Percentiles rank a stretch among this genome's conserved stretches.
Evolutionary conservation across 2,888 invertebrate genomes (phyloP).

Genomic region (Drosophila flavopinicola): DNA sequence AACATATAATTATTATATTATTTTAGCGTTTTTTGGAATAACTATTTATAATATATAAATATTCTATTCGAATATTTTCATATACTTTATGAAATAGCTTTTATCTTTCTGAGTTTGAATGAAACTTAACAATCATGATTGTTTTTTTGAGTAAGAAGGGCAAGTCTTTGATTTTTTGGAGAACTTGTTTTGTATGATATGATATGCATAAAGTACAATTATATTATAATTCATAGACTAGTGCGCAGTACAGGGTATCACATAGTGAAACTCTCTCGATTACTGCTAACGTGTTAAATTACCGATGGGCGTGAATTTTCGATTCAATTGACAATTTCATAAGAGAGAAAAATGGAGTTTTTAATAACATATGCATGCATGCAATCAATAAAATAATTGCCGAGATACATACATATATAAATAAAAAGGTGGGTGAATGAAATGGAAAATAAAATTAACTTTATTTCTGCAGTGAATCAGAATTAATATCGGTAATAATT

Average conservation of each 20-base stretch:
- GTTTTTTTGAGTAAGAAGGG: too few species aligned
- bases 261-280: neutral
- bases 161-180: too few species aligned
- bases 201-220: neutral
- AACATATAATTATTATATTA: too few species aligned
- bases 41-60: too few species aligned
- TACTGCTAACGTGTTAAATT: constrained; percentile 7
- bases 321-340: constrained; percentile 32
- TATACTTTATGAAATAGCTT: too few species aligned
- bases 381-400: constrained; percentile 33
- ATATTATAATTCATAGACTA: neutral
- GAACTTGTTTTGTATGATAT: too few species aligned
- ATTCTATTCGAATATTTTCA: too few species aligned
- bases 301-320: constrained; percentile 39
- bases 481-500: neutral
- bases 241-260: neutral
- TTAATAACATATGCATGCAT: constrained; percentile 11
- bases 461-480: constrained; percentile 10
- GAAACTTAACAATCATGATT: too few species aligned
- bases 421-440: neutral
- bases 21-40: too few species aligned
- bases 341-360: neutral
- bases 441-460: constrained; percentile 13
- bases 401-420: constrained; percentile 10
- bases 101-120: too few species aligned